Percentiles rank a stretch among this genome's conserved stretches.
Evolutionary conservation across 2,797 vertebrate species (phyloP).

Genomic region (Mycteria americana): DNA sequence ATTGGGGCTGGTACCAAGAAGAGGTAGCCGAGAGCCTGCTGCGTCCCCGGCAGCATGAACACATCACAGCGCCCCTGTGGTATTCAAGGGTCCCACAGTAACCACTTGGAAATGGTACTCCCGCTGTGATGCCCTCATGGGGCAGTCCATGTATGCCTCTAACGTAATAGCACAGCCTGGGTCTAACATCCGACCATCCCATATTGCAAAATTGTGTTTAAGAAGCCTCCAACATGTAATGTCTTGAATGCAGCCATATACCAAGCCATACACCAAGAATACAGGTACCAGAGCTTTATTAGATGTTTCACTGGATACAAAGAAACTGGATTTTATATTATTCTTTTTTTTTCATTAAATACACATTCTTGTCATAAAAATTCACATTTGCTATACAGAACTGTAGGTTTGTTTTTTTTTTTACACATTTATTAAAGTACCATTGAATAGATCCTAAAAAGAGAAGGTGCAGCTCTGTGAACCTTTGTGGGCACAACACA

Average conservation of each 20-base stretch:
- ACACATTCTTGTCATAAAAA: constrained; percentile 67
- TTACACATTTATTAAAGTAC: constrained; percentile 38
- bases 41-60: neutral
- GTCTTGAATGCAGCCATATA: no score
- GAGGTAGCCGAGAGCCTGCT: neutral
- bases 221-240: no score
- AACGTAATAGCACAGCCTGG: neutral
- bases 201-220: no score
- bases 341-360: constrained; percentile 57
- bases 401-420: no score
- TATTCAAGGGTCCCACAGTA: neutral
- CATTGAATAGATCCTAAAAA: no score
- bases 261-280: no score
- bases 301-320: constrained; percentile 74
- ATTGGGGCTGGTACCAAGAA: neutral
- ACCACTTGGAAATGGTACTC: no score
- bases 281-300: no score
- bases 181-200: neutral
- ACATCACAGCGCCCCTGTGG: neutral
- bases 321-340: constrained; percentile 18
- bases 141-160: neutral
- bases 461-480: no score
- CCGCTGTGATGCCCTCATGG: neutral
- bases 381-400: constrained; percentile 68
- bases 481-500: no score